Percentiles rank a stretch among this genome's conserved stretches.
These are phyloP conservation scores for Tyto alba DNA, from an alignment of 2,113 vertebrate genomes.

Conservation along the genomic window DNA sequence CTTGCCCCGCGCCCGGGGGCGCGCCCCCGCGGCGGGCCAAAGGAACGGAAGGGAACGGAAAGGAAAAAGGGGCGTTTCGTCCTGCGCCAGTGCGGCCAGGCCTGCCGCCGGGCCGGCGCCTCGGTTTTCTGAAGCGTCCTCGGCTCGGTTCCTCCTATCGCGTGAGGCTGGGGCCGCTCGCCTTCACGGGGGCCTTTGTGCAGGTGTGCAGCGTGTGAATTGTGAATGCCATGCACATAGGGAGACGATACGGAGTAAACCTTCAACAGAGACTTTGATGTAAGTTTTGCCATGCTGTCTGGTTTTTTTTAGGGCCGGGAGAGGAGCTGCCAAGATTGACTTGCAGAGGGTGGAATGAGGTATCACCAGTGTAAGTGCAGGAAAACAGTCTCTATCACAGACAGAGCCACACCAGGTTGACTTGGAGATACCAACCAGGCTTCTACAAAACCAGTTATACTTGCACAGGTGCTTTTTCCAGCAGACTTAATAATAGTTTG, in stretches of 20 bases:
- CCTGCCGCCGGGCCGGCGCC: neutral
- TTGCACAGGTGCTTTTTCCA: neutral
- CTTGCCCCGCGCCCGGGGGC: neutral
- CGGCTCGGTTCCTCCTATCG: neutral
- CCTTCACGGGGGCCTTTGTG: accelerated
- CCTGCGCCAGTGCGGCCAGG: neutral
- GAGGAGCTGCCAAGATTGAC: neutral
- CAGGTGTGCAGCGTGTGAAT: accelerated
- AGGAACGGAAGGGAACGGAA: no score
- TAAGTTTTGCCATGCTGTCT: accelerated
- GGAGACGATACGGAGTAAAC: neutral
- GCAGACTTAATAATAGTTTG: neutral
- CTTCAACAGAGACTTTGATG: neutral
- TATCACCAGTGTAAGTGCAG: neutral
- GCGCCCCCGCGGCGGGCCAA: neutral
- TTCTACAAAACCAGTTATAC: neutral
- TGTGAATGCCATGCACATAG: accelerated
- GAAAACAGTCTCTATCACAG: neutral
- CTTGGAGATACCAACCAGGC: neutral
- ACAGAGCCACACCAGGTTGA: neutral
- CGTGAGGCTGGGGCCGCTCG: accelerated
- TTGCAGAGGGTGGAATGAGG: neutral
- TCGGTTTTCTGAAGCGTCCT: accelerated
- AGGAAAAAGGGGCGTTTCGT: neutral
- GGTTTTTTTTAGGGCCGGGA: neutral